A percentile compares a stretch with the other conserved stretches of the same genome.
Evolutionary conservation across 1,140 invertebrate species (phyloP).

Genomic region (Amphibalanus amphitrite): DNA sequence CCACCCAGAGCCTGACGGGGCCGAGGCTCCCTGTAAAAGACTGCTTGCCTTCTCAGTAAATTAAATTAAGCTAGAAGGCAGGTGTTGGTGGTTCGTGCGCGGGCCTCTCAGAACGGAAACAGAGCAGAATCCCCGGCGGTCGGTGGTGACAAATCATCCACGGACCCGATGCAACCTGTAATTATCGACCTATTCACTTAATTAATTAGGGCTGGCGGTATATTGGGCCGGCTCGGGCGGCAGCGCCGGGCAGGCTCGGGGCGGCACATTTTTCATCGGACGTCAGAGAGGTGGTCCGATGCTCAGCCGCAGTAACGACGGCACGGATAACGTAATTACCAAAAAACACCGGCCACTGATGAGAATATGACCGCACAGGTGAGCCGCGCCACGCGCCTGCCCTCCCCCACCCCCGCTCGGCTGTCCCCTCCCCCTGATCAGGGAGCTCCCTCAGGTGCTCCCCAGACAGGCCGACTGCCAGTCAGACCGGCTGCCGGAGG

Average conservation of each 20-base stretch:
- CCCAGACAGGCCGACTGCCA: too few relatives aligned
- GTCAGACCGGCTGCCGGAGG: too few relatives aligned
- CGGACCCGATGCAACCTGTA: background rate
- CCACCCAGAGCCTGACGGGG: too few relatives aligned
- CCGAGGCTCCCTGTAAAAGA: background rate
- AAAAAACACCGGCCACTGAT: background rate
- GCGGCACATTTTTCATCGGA: background rate
- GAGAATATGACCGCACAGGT: background rate
- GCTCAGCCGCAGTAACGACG: background rate
- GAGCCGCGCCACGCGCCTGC: background rate
- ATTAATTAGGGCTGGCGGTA: background rate
- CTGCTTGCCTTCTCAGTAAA: background rate
- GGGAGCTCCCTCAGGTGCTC: too few relatives aligned
- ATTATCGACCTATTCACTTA: slow-evolving; percentile 1
- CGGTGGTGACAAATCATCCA: background rate
- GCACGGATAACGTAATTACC: background rate
- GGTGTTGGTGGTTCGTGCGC: background rate
- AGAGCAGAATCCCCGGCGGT: background rate
- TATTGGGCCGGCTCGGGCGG: background rate
- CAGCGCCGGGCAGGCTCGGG: background rate
- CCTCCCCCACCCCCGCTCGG: too few relatives aligned
- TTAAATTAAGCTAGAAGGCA: background rate
- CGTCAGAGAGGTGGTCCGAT: background rate
- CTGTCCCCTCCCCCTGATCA: too few relatives aligned
- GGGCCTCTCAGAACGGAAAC: background rate